phyloP scores from a whole-genome alignment of 2,888 invertebrate species.

The Clanis bilineata region DNA sequence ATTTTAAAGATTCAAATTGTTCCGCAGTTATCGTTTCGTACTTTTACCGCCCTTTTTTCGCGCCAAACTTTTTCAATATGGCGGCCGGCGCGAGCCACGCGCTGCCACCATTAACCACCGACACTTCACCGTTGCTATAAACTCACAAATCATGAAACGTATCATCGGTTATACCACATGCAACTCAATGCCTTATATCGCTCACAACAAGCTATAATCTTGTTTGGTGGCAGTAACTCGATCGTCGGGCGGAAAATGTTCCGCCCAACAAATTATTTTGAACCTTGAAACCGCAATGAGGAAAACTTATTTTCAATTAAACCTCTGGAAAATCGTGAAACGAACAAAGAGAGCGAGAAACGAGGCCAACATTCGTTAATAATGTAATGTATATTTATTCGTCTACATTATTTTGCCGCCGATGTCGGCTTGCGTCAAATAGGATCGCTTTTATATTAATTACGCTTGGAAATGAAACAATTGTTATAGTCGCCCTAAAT shows the following conservation, averaged over 20 bases:
- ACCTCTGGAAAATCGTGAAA: constrained; percentile 66
- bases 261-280: constrained; percentile 67
- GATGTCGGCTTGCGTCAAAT: constrained; percentile 64
- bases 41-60: constrained; percentile 67
- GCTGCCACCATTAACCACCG: constrained; percentile 80
- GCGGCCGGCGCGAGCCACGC: constrained; percentile 74
- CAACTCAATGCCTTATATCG: constrained; percentile 50
- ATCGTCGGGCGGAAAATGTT: constrained; percentile 65
- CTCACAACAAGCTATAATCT: constrained; percentile 49
- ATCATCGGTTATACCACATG: constrained; percentile 48
- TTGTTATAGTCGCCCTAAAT: constrained; percentile 31
- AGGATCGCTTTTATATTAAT: constrained; percentile 58
- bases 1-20: constrained; percentile 31
- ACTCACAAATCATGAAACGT: constrained; percentile 82
- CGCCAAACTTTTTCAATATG: constrained; percentile 81
- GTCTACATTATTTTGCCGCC: constrained; percentile 71
- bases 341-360: constrained; percentile 82
- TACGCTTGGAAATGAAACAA: constrained; percentile 41
- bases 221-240: constrained; percentile 36
- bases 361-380: constrained; percentile 82
- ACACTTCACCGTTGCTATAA: constrained; percentile 82
- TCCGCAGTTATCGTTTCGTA: constrained; percentile 42
- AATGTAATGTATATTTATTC: constrained; percentile 82
- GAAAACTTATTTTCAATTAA: constrained; percentile 74
- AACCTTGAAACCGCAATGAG: constrained; percentile 63